Conservation (phyloP, 92 coral and sea anemone genomes). For the Porites rus region DNA sequence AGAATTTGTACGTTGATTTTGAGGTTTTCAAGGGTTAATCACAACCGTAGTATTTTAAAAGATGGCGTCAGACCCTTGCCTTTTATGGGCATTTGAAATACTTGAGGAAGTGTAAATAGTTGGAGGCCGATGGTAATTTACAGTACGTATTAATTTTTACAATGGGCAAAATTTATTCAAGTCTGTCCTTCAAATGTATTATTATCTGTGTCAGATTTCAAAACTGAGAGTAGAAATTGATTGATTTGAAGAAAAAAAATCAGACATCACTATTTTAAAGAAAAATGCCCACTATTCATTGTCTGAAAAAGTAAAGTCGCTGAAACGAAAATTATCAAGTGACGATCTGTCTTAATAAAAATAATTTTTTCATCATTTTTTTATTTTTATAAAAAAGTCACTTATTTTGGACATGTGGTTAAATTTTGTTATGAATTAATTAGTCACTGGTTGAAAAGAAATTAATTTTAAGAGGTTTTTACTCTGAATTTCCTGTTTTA, state of each 20-base stretch:
- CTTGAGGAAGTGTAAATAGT: neutral
- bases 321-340: neutral
- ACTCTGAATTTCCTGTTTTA: neutral
- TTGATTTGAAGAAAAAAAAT: neutral
- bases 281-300: neutral
- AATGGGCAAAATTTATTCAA: neutral
- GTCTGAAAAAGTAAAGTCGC: neutral
- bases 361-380: neutral
- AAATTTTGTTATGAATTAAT: constrained; percentile 17
- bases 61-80: neutral
- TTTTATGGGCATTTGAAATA: neutral
- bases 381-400: neutral
- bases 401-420: constrained; percentile 29
- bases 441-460: neutral
- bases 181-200: neutral
- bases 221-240: neutral
- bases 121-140: neutral
- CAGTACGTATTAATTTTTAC: neutral
- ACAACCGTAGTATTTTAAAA: too few relatives aligned
- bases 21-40: too few relatives aligned
- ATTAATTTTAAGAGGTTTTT: neutral
- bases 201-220: neutral
- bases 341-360: neutral
- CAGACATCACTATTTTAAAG: neutral
- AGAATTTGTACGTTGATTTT: too few relatives aligned